phyloP scores from a whole-genome alignment of 2,113 vertebrate species.

The Scopus umbretta region DNA sequence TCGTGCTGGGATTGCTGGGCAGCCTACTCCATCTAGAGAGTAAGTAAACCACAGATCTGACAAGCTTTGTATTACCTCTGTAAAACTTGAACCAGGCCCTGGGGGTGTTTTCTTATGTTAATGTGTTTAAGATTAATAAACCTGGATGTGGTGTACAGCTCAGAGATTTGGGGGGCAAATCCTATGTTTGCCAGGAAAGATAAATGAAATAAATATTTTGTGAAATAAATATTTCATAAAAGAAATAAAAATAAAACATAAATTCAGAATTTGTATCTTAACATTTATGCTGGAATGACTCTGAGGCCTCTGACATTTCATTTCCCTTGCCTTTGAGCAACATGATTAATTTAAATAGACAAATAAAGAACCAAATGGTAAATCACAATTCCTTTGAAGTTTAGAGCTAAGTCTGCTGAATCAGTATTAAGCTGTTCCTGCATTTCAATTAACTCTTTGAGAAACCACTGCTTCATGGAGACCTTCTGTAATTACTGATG shows the following conservation, averaged over 20 bases:
- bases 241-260: neutral
- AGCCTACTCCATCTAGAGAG: neutral
- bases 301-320: neutral
- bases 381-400: conserved; percentile 42
- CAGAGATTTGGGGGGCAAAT: neutral
- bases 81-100: neutral
- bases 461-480: conserved; percentile 9
- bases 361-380: conserved; percentile 35
- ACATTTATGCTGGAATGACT: neutral
- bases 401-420: conserved; percentile 44
- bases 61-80: neutral
- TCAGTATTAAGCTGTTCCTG: conserved; percentile 23
- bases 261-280: neutral
- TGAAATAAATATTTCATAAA: neutral
- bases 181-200: neutral
- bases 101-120: neutral
- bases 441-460: conserved; percentile 59
- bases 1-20: neutral
- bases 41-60: neutral
- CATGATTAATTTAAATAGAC: conserved; percentile 43
- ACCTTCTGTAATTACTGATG: conserved; percentile 35
- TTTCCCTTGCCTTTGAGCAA: neutral
- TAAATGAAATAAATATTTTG: neutral
- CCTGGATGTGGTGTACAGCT: neutral
- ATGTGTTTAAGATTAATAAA: neutral